Base-by-base conservation (phyloP, 2,888 invertebrate species). In the Hypomecis atomaria region DNA sequence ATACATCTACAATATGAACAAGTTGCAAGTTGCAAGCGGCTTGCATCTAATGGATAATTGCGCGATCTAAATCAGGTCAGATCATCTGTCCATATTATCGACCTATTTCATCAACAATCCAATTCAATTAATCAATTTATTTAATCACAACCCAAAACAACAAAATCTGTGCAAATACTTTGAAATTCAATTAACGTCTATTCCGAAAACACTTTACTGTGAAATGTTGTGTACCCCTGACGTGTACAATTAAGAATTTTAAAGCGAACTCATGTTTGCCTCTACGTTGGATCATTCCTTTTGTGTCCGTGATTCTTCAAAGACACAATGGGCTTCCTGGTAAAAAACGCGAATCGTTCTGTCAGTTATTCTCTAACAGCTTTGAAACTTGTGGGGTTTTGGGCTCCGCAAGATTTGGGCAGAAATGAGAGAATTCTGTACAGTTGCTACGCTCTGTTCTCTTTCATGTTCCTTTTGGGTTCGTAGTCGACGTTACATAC, bases 401-500 rank as follows among this genome's bases (percentile, higher is more conserved):
- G 93, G 93, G 72, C 81, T 0, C 86, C 92, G 0, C 78, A 81
- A 1, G 59, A 63, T 1, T 59, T 88, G 45, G 64, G 48, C 0
- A 67, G 62, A 0, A 56, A 48, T 5, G 72, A 70, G 42, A 79
- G 67, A 44, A 23, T 71, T 0, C n/a, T 86, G 1, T 92, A 92
- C 56, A 77, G 76, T 59, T 75, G 74, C 42, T 89, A 87, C 43
- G 78, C 82, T n/a, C 70, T 78, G 5, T 70, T 88, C 34, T 81
- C 79, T 0, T 90, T 92, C 44, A 87, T 89, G 84, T 86, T 88
- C 67, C 55, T 90, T 11, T 76, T 92, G 59, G 93, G 93, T 93
- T 78, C 71, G 85, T 78, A 40, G n/a, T 37, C 7, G n/a, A 44
- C 1, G 38, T 38, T n/a, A n/a, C n/a, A n/a, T n/a, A n/a, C n/a